A percentile compares a stretch with the other conserved stretches of the same genome.
phyloP scores from a whole-genome alignment of 2,888 invertebrate species.

The Oscheius sp. region DNA sequence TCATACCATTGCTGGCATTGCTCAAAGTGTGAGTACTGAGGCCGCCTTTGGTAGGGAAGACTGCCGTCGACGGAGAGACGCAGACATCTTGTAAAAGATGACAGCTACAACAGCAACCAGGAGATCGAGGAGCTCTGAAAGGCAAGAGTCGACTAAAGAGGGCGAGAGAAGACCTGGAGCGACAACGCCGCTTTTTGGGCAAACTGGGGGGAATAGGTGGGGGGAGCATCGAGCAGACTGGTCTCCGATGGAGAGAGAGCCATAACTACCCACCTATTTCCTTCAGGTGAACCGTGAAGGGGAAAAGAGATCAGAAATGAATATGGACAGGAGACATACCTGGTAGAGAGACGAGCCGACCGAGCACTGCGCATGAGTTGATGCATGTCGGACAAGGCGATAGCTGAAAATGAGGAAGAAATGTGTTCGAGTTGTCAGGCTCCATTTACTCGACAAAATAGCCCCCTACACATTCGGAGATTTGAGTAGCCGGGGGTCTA shows the following conservation, averaged over 20 bases:
- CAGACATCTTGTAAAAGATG: conserved; percentile 53
- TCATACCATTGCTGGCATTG: conserved; percentile 50
- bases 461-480: background rate
- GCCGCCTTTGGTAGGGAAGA: conserved; percentile 52
- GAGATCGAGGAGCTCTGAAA: conserved; percentile 50
- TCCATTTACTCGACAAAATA: background rate
- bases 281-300: conserved; percentile 3
- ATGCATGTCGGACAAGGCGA: conserved; percentile 59
- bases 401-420: conserved; percentile 43
- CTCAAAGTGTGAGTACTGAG: conserved; percentile 53
- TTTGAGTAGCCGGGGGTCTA: background rate
- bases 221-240: conserved; percentile 16
- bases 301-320: background rate
- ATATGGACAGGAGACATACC: background rate
- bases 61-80: conserved; percentile 49
- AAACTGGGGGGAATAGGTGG: conserved; percentile 10
- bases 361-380: conserved; percentile 53
- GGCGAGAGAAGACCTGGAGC: background rate
- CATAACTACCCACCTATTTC: conserved; percentile 18
- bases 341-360: conserved; percentile 28
- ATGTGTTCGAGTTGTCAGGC: background rate
- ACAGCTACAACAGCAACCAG: conserved; percentile 55
- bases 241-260: background rate
- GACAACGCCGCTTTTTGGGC: conserved; percentile 11
- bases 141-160: background rate